These are phyloP conservation scores for Porites cylindrica DNA, from an alignment of 92 coral and sea anemone genomes.

Conservation along the genomic window DNA sequence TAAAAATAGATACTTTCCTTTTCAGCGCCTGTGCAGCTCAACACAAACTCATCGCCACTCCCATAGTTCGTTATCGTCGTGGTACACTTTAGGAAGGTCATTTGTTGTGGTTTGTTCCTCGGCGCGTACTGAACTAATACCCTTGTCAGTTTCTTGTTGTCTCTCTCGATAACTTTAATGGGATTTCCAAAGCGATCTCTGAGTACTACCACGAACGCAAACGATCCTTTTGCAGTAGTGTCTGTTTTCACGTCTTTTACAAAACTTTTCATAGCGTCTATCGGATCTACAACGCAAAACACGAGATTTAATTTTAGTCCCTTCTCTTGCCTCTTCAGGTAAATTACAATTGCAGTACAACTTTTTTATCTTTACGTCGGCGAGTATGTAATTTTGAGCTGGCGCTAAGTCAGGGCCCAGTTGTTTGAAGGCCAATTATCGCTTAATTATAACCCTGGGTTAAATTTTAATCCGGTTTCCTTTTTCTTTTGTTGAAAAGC, in stretches of 20 bases:
- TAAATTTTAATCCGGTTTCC: too few relatives aligned
- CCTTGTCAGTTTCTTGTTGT: neutral
- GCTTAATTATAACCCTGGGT: too few relatives aligned
- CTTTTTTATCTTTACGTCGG: too few relatives aligned
- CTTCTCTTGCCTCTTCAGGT: too few relatives aligned
- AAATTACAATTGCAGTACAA: too few relatives aligned
- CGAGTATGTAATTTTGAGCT: too few relatives aligned
- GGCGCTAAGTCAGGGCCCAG: too few relatives aligned
- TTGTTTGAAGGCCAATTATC: too few relatives aligned
- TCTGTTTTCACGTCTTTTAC: constrained; percentile 48
- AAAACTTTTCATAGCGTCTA: constrained; percentile 66
- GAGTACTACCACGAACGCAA: constrained; percentile 55
- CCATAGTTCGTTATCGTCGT: neutral
- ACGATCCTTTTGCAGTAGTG: constrained; percentile 51
- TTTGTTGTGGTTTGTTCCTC: constrained; percentile 3
- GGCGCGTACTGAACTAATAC: constrained; percentile 69
- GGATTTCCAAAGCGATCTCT: constrained; percentile 60
- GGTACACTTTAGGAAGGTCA: constrained; percentile 51
- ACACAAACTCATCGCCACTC: constrained; percentile 35
- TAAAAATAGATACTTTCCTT: constrained; percentile 54
- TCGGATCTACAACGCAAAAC: constrained; percentile 44
- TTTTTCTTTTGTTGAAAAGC: too few relatives aligned
- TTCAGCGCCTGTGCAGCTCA: constrained; percentile 53
- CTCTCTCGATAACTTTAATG: constrained; percentile 3
- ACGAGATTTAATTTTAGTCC: too few relatives aligned